Evolutionary conservation across 2,113 vertebrate species (phyloP), one percentile per base, ranked within the genome.

Genomic region (Cryptotis parvus): DNA sequence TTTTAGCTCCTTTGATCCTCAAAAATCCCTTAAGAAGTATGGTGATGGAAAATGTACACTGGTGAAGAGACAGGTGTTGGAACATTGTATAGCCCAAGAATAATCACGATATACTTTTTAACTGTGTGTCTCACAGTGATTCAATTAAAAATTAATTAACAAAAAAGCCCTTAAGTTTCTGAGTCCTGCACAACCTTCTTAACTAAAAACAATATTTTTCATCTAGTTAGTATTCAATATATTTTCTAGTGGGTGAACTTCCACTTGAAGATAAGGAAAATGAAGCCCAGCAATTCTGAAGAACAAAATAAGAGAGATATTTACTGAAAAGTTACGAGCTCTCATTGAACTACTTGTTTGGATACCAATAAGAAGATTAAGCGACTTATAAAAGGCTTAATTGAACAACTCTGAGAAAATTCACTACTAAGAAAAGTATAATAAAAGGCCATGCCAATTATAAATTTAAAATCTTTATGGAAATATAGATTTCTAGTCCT

Each of bases 221-320:
- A 95, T 24, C 74, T 31, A 79, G 14, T 43, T 74, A 5, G 18
- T 33, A 74, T 66, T 83, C 27, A 69, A 70, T 91, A 85, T 14
- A 41, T 85, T 73, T 90, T 37, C 52, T 16, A 69, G 39, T 84
- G 69, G 29, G 45, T 75, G 29, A 14, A 22, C 65, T 39, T 24
- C 61, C 39, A 15, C 65, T 84, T 76, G 39, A 70, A 80, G n/a
- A 70, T 66, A 88, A 81, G 81, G 52, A 14, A 95, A 92, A 68
- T 6, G 16, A 89, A 69, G 39, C 52, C 78, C 11, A 39, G 27
- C 66, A 58, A 58, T 63, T 18, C n/a, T 76, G 49, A 86, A 16
- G 63, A 10, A 33, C 82, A 70, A 89, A 87, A 70, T 29, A 78
- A 88, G 37, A 82, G 74, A 90, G 49, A n/a, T 63, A 45, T 75